Evolutionary conservation across 2,113 vertebrate genomes (phyloP).

Genomic region (Macaca nemestrina): DNA sequence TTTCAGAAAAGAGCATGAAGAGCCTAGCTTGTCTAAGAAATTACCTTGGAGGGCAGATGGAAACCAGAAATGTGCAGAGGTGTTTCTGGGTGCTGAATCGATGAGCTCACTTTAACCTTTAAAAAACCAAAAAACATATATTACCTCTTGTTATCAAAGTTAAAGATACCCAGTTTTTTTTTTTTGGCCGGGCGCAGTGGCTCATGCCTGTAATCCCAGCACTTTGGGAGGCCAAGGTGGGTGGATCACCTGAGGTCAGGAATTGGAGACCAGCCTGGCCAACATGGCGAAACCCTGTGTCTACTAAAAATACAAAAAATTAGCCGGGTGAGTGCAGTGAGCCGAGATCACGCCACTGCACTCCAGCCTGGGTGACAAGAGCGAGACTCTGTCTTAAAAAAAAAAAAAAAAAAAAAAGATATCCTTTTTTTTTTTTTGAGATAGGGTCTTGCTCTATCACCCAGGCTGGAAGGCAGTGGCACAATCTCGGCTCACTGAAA

Average conservation of each 20-base stretch:
- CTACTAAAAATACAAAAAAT: too few relatives aligned
- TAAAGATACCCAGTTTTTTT: not conserved
- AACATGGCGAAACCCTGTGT: too few relatives aligned
- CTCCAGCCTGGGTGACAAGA: too few relatives aligned
- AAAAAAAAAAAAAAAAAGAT: not conserved
- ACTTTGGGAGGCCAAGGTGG: too few relatives aligned
- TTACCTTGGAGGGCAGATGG: constrained; percentile 93
- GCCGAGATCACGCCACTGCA: too few relatives aligned
- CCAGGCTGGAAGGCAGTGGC: not conserved
- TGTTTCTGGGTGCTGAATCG: constrained; percentile 91
- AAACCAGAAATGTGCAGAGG: constrained; percentile 92
- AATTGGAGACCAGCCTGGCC: too few relatives aligned
- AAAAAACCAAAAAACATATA: not conserved
- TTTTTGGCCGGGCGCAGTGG: too few relatives aligned
- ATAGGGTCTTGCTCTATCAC: not conserved
- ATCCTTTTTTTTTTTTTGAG: not conserved
- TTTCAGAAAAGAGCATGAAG: not conserved
- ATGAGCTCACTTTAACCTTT: constrained; percentile 89
- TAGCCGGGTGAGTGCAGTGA: too few relatives aligned
- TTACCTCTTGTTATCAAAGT: too few relatives aligned
- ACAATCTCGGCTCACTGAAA: not conserved
- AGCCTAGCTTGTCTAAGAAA: fast-evolving
- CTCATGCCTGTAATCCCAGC: too few relatives aligned
- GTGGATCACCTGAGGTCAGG: too few relatives aligned
- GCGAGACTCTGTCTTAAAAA: not conserved